Base-by-base conservation (phyloP, 2,113 vertebrate genomes). In the Muntiacus reevesi region DNA sequence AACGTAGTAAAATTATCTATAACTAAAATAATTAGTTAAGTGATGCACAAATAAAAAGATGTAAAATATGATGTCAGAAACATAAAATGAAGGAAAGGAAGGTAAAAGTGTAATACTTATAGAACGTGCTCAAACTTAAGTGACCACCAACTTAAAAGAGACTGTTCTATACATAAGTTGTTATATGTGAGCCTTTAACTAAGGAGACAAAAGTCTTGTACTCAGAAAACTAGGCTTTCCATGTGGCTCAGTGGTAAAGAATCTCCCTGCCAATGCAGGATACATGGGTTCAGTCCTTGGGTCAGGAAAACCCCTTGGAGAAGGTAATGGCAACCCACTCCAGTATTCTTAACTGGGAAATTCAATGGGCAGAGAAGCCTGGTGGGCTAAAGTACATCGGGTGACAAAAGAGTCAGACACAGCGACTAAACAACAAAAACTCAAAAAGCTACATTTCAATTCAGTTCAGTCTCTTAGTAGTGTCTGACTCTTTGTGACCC, bases 371-470 rank as follows among this genome's bases (percentile, higher is more conserved):
- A 76, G 23, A 43, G 71, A 27, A 43, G 71, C 36, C 71, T 76
- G 36, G 36, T 0, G 1, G 36, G 23, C 5, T 43, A 43, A 3
- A 76, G 40, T 76, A 4, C 67, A 13, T 27, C 5, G 23, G 23
- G 71, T 76, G 1, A 1, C 71, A 43, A 76, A 43, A 76, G 12
- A 43, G 71, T 76, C 1, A 0, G 40, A 76, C 71, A 43, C 25
- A 25, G 40, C 0, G 12, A 76, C 71, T 76, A 25, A 76, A 43
- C 71, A 76, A 76, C 23, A 76, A 43, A 43, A 76, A 43, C 71
- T 43, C 40, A 76, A 1, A 27, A 76, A 43, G 4, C 23, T 14
- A 43, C 40, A 74, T 40, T 74, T 74, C 67, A 74, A 1, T 40
- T 71, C 67, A 74, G 67, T 74, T 74, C 67, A 40, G n/a, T 74